Percentiles rank a stretch among this genome's conserved stretches.
Conservation (phyloP, 2,888 invertebrate species). For the Sinopyrophorus schimmeli region DNA sequence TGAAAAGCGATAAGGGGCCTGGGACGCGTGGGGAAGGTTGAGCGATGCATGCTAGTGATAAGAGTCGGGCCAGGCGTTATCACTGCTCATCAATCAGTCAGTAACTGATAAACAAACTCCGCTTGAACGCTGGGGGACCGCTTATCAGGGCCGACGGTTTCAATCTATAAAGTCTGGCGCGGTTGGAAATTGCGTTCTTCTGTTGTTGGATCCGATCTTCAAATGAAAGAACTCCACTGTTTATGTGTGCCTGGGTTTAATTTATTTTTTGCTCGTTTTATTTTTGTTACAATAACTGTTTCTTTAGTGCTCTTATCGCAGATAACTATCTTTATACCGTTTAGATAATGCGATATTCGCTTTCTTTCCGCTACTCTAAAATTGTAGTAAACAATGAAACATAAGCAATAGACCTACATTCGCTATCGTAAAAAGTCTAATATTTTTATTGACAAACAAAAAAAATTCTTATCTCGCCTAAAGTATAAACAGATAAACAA, state of each 20-base stretch:
- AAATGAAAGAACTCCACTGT: conserved; percentile 37
- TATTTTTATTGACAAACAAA: too few relatives aligned
- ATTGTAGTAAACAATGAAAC: too few relatives aligned
- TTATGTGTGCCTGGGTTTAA: conserved; percentile 32
- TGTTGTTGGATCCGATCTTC: conserved; percentile 33
- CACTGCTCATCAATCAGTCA: conserved; percentile 56
- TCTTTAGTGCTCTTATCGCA: conserved; percentile 26
- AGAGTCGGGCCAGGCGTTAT: conserved; percentile 53
- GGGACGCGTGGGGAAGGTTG: conserved; percentile 39
- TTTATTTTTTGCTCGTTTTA: conserved; percentile 34
- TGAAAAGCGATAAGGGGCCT: conserved; percentile 44
- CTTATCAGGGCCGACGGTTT: conserved; percentile 63
- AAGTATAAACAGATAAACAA: too few relatives aligned
- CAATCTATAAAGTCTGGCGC: conserved; percentile 54
- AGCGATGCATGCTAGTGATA: conserved; percentile 55
- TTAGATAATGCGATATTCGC: conserved; percentile 25
- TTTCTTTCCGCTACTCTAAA: too few relatives aligned
- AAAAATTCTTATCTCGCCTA: too few relatives aligned
- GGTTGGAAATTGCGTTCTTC: conserved; percentile 37
- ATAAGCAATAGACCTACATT: too few relatives aligned
- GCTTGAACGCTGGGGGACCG: conserved; percentile 54
- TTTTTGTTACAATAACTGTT: conserved; percentile 32
- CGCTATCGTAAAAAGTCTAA: too few relatives aligned
- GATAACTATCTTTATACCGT: conserved; percentile 27
- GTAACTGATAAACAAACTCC: conserved; percentile 56